Evolutionary conservation across 2,797 vertebrate genomes (phyloP), one percentile per base, ranked within the genome.

Genomic region (Chelmon rostratus): DNA sequence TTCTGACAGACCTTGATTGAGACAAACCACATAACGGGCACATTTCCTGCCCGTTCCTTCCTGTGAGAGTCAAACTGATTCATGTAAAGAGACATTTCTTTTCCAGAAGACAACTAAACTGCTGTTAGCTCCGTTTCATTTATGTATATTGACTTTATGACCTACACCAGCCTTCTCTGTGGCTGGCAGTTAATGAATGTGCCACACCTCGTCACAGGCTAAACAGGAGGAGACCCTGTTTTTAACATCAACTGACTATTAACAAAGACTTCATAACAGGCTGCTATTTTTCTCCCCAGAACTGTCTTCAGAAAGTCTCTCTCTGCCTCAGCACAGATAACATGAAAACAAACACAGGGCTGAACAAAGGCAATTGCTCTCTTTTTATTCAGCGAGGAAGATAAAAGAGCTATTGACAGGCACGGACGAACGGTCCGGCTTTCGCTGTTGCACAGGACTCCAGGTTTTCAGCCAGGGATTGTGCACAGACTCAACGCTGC

Each of bases 341-440:
- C 38, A 15, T 61, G 47, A 79, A 89, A 87, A 89, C 84, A 90
- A 91, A 92, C 3, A 61, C 52, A 56, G 28, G 19, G 69, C 86
- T 16, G 78, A 88, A 88, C 81, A 91, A 93, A 90, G 84, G 84
- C 64, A 70, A 71, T 79, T 37, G 21, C 57, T 81, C 76, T 84
- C 71, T 84, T 81, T 88, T 81, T 84, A 82, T 86, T 82, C 82
- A 15, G 23, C 1, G 7, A 58, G 44, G 25, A 81, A 74, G 75
- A 92, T 83, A 91, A 92, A 91, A 78, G 86, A 80, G 67, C 87
- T 86, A 88, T 87, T 92, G 89, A 92, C 87, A 85, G 86, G 68
- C 84, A 33, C 28, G 76, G 78, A 84, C 58, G 72, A 82, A 69
- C 6, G 28, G 52, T 63, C 16, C 13, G 31, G 62, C 21, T 69